These are phyloP conservation scores for Brachionus manjavacas DNA, from an alignment of 1,140 invertebrate species.

Conservation along the genomic window DNA sequence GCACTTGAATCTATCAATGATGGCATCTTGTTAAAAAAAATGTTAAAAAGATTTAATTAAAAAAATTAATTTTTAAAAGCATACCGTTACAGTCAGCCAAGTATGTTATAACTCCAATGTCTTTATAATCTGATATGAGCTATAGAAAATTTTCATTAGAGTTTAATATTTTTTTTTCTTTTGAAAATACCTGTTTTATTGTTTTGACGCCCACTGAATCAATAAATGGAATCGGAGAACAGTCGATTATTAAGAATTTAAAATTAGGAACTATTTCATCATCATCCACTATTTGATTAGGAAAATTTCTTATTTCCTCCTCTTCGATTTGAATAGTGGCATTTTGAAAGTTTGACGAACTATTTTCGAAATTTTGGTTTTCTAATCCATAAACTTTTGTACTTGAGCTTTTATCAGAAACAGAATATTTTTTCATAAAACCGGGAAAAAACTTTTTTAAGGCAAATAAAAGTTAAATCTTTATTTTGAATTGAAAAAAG, in stretches of 20 bases:
- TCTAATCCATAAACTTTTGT: background rate
- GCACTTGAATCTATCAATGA: conserved; percentile 2
- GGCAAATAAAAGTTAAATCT: background rate
- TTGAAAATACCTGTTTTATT: background rate
- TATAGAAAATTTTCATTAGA: background rate
- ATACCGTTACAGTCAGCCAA: conserved; percentile 12
- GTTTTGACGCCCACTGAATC: conserved; percentile 35
- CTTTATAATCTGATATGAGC: conserved; percentile 7
- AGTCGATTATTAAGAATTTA: conserved; percentile 26
- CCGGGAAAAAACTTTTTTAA: background rate
- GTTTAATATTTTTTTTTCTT: background rate
- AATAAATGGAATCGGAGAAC: conserved; percentile 9
- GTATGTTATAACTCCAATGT: background rate
- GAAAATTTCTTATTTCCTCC: background rate
- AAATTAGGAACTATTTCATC: background rate
- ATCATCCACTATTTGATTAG: background rate
- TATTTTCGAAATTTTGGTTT: background rate
- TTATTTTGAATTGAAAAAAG: background rate
- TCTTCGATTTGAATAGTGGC: background rate
- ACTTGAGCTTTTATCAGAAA: background rate
- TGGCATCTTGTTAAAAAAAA: background rate
- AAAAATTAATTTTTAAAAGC: background rate
- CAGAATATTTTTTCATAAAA: background rate
- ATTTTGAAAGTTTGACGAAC: background rate
- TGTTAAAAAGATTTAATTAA: background rate